These are phyloP conservation scores for Cotesia typhae DNA, from an alignment of 1,140 invertebrate species.

Conservation along the genomic window DNA sequence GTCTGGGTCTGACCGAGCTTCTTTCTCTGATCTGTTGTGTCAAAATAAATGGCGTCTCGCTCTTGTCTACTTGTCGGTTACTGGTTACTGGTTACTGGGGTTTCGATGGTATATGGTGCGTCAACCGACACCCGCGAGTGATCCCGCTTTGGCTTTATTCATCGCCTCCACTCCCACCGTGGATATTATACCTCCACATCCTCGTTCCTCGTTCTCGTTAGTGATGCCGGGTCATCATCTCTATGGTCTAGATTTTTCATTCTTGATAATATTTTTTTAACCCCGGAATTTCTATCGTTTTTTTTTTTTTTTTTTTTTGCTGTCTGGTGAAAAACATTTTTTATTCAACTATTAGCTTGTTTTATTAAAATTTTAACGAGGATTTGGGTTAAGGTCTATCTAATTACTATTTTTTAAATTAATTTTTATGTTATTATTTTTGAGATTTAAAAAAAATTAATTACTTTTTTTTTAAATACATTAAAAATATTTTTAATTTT, in stretches of 20 bases:
- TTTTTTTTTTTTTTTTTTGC: background rate
- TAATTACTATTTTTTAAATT: too few relatives aligned
- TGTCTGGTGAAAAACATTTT: too few relatives aligned
- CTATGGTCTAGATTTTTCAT: constrained; percentile 1
- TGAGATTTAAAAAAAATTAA: too few relatives aligned
- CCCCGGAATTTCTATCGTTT: background rate
- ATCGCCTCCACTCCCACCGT: constrained; percentile 31
- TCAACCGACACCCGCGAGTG: background rate
- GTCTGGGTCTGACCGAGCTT: background rate
- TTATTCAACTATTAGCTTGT: too few relatives aligned
- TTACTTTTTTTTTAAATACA: too few relatives aligned
- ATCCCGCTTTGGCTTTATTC: constrained; percentile 32
- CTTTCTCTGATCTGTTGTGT: too few relatives aligned
- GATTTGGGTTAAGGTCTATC: too few relatives aligned
- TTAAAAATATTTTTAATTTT: too few relatives aligned
- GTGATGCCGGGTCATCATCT: background rate
- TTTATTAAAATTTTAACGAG: too few relatives aligned
- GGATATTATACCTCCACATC: constrained; percentile 30
- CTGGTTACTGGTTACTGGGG: background rate
- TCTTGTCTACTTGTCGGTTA: background rate
- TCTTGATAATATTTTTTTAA: background rate
- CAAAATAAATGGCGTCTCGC: too few relatives aligned
- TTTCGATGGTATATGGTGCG: constrained; percentile 4
- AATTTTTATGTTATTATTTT: too few relatives aligned
- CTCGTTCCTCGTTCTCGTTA: background rate